Evolutionary conservation across 2,888 invertebrate genomes (phyloP).

Genomic region (Erynnis tages): DNA sequence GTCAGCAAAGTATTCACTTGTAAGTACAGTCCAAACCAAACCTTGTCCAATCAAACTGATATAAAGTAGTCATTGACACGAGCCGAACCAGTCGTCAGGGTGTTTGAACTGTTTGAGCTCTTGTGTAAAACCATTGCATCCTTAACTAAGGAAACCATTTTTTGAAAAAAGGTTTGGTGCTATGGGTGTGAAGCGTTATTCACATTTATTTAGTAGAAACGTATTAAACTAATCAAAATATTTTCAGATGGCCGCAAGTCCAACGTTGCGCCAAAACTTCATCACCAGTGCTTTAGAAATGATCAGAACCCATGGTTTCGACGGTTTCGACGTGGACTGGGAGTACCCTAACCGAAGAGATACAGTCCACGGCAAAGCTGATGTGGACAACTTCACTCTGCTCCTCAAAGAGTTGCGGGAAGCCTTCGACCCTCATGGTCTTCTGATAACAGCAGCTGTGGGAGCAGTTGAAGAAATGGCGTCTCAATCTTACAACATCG

Average conservation of each 20-base stretch:
- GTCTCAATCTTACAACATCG: slow-evolving; percentile 81
- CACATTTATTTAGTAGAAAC: no score
- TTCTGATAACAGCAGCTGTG: slow-evolving; percentile 82
- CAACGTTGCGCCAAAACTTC: slow-evolving; percentile 73
- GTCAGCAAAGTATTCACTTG: slow-evolving; percentile 80
- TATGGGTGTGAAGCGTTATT: no score
- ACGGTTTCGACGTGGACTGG: slow-evolving; percentile 89
- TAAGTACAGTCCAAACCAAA: slow-evolving; percentile 53
- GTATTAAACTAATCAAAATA: not conserved
- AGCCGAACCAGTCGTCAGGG: no score
- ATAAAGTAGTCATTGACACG: no score
- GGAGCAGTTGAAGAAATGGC: slow-evolving; percentile 74
- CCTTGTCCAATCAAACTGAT: no score
- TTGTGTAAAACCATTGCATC: no score
- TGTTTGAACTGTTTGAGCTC: no score
- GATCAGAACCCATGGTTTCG: slow-evolving; percentile 81
- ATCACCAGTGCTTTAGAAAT: slow-evolving; percentile 79
- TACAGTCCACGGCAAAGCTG: slow-evolving; percentile 58
- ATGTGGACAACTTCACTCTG: slow-evolving; percentile 73
- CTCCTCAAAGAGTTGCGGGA: slow-evolving; percentile 80
- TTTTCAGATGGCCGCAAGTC: slow-evolving; percentile 62
- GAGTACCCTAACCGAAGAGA: slow-evolving; percentile 85
- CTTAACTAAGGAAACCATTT: no score
- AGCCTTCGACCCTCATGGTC: slow-evolving; percentile 75
- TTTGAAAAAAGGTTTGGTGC: no score